Conservation (phyloP, 2,113 vertebrate species). For the Potamarius usumacintae region DNA sequence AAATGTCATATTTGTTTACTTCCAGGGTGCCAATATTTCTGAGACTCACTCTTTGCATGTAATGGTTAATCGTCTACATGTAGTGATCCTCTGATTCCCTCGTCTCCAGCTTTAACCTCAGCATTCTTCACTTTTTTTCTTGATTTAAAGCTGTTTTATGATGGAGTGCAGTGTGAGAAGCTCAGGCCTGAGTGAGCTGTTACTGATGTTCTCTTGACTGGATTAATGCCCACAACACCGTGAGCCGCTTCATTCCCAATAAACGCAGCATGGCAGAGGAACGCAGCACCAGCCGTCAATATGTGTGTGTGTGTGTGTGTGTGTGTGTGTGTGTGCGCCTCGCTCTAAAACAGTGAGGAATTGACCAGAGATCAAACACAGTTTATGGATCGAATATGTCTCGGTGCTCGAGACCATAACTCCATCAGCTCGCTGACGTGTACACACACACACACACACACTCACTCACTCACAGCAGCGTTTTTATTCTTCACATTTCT, state of each 20-base stretch:
- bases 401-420: not conserved
- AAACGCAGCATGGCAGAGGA: not conserved
- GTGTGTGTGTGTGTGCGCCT: not conserved
- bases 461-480: not conserved
- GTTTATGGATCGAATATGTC: not conserved
- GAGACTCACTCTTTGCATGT: not conserved
- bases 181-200: not conserved
- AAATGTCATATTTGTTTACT: not conserved
- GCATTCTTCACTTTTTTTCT: not conserved
- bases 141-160: conserved; percentile 1
- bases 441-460: no score
- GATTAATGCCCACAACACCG: not conserved
- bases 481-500: not conserved
- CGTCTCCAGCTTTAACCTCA: not conserved
- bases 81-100: not conserved
- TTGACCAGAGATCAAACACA: conserved; percentile 12
- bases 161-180: not conserved
- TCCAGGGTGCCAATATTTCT: not conserved
- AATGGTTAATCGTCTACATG: not conserved
- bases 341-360: not conserved
- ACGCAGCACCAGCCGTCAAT: no score
- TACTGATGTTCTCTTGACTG: not conserved
- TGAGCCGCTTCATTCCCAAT: not conserved
- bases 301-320: not conserved
- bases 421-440: not conserved